Base-by-base conservation (phyloP, 2,113 vertebrate genomes). In the Mus pahari region DNA sequence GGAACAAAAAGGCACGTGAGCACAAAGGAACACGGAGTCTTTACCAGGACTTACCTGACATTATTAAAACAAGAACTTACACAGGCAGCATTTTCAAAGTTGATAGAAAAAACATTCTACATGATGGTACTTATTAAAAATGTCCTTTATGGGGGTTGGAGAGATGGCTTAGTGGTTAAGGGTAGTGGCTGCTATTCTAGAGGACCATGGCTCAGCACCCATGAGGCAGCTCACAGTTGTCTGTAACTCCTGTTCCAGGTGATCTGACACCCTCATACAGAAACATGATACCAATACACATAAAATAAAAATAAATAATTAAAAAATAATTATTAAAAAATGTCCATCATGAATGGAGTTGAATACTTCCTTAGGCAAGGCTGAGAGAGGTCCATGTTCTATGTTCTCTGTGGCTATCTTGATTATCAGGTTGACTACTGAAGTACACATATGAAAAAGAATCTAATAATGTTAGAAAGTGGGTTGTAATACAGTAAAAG, bases 301-400 rank as follows among this genome's bases (percentile, higher is more conserved):
- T 7, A 48, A 48, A 48, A 48, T 48, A 48, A 48, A 48, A 48
- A 48, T 48, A 48, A 48, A 48, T 48, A 48, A 48, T 48, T 48
- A 48, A 48, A 48, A 48, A 48, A 48, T 48, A 48, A 48, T 7
- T 48, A 31, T 45, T 92, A 28, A 93, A 93, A 90, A 64, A 28
- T 94, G 73, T 77, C 53, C 71, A 53, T 92, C 8, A 26, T 89
- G 68, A 95, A 64, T 79, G 73, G 42, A 75, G 50, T 39, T 7
- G 50, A 92, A 55, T 77, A 28, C 58, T 82, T 90, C 78, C 83
- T 90, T 50, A 71, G 53, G 92, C 26, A 94, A 71, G 82, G 39
- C 39, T 20, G 68, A 33, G 70, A 70, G 68, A 26, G 81, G 68
- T 6, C 39, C 26, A 45, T 53, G 60, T 36, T 66, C 6, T 55